phyloP scores from a whole-genome alignment of 2,888 invertebrate genomes.

The Cephus spinipes region DNA sequence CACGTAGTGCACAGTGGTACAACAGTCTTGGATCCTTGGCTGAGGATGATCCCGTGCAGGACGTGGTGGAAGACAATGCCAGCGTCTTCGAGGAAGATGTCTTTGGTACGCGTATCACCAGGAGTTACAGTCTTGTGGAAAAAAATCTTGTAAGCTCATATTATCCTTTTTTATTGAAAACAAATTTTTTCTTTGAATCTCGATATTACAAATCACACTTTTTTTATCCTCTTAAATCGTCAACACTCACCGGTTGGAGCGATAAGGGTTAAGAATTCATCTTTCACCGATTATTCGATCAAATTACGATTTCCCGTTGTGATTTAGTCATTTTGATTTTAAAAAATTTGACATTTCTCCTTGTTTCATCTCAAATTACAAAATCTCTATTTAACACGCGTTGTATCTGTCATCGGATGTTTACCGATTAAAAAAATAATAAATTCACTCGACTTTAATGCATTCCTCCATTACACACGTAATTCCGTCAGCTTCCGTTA shows the following conservation, averaged over 20 bases:
- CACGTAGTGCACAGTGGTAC: conserved; percentile 55
- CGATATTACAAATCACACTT: conserved; percentile 17
- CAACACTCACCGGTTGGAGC: no score
- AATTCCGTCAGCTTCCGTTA: background rate
- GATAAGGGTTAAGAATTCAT: no score
- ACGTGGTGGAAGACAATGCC: conserved; percentile 28
- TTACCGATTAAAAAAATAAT: background rate
- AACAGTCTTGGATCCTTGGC: conserved; percentile 59
- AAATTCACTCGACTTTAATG: background rate
- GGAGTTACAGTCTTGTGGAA: conserved; percentile 51
- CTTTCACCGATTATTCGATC: no score
- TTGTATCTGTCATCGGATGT: no score
- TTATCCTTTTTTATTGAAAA: background rate
- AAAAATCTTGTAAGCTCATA: conserved; percentile 48
- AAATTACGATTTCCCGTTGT: no score
- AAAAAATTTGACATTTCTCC: background rate
- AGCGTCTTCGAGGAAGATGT: conserved; percentile 26
- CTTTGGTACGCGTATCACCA: conserved; percentile 30
- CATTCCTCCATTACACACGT: background rate
- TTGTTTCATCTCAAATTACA: background rate
- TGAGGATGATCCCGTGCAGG: conserved; percentile 46
- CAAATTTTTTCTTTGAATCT: background rate
- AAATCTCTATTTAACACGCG: background rate
- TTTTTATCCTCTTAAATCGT: background rate
- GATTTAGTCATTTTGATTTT: no score